These are phyloP conservation scores for Acronicta aceris DNA, from an alignment of 2,888 invertebrate species.

Conservation along the genomic window DNA sequence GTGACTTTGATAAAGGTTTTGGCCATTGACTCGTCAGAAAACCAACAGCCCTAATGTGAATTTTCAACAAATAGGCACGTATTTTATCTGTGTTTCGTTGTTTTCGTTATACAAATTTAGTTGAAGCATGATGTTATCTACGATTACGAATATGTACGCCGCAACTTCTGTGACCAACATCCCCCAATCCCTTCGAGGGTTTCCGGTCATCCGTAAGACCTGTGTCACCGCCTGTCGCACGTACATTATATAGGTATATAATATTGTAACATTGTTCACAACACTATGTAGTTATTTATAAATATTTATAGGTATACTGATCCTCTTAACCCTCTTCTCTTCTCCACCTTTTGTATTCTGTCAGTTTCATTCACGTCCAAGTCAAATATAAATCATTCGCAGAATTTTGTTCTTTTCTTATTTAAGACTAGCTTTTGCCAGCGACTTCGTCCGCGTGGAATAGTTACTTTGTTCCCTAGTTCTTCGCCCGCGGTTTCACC, in stretches of 20 bases:
- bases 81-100: slow-evolving; percentile 21
- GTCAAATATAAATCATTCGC: slow-evolving; percentile 38
- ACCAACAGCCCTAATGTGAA: slow-evolving; percentile 10
- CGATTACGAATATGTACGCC: slow-evolving; percentile 6
- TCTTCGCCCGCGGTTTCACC: too few species aligned
- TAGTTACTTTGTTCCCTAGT: too few species aligned
- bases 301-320: slow-evolving; percentile 23
- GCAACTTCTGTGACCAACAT: slow-evolving; percentile 1
- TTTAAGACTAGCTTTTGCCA: too few species aligned
- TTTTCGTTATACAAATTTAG: slow-evolving; percentile 1
- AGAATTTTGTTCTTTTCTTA: slow-evolving; percentile 30
- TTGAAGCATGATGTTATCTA: slow-evolving; percentile 30
- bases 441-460: too few species aligned
- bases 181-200: slow-evolving; percentile 1
- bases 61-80: slow-evolving; percentile 16
- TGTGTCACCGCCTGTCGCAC: slow-evolving; percentile 21
- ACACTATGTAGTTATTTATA: slow-evolving; percentile 20
- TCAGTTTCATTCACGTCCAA: slow-evolving; percentile 33
- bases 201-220: slow-evolving; percentile 32
- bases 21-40: slow-evolving; percentile 35
- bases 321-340: slow-evolving; percentile 21
- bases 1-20: slow-evolving; percentile 48
- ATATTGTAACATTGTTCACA: not conserved
- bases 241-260: slow-evolving; percentile 12
- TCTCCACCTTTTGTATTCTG: slow-evolving; percentile 37